These are phyloP conservation scores for Druon quercuslanigerum DNA, from an alignment of 1,140 invertebrate genomes.

Conservation along the genomic window DNA sequence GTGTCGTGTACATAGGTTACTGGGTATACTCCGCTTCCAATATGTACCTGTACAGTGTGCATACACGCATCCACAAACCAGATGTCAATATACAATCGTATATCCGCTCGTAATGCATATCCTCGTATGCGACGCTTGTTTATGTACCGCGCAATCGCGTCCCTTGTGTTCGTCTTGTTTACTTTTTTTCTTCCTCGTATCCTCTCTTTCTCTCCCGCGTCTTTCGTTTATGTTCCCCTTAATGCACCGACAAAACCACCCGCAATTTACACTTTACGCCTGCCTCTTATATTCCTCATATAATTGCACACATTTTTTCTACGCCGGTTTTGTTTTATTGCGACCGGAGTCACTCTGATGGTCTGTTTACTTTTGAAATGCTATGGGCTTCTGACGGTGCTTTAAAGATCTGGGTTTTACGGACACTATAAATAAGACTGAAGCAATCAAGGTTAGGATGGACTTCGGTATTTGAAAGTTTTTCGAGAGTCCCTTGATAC, in stretches of 20 bases:
- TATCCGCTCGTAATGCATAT: background rate
- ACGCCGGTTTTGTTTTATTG: background rate
- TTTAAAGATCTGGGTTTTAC: constrained; percentile 4
- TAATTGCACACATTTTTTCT: constrained; percentile 3
- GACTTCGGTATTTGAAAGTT: constrained; percentile 2
- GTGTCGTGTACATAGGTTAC: constrained; percentile 59
- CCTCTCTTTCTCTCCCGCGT: background rate
- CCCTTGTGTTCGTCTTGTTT: background rate
- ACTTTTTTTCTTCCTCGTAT: background rate
- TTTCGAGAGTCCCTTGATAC: too few species aligned
- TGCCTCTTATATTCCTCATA: background rate
- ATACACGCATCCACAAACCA: background rate
- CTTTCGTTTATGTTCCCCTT: constrained; percentile 1
- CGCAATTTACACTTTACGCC: constrained; percentile 9
- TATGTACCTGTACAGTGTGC: background rate
- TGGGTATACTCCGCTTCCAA: constrained; percentile 44
- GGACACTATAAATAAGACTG: background rate
- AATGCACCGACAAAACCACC: constrained; percentile 9
- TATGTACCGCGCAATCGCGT: background rate
- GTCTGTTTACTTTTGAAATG: constrained; percentile 26
- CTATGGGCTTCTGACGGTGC: constrained; percentile 8
- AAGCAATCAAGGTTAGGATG: constrained; percentile 7
- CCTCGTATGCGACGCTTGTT: background rate
- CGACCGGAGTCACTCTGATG: background rate
- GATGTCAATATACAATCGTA: constrained; percentile 11